Evolutionary conservation across 2,888 invertebrate species (phyloP), one percentile per base, ranked within the genome.

Genomic region (Dorcus parallelipipedus): DNA sequence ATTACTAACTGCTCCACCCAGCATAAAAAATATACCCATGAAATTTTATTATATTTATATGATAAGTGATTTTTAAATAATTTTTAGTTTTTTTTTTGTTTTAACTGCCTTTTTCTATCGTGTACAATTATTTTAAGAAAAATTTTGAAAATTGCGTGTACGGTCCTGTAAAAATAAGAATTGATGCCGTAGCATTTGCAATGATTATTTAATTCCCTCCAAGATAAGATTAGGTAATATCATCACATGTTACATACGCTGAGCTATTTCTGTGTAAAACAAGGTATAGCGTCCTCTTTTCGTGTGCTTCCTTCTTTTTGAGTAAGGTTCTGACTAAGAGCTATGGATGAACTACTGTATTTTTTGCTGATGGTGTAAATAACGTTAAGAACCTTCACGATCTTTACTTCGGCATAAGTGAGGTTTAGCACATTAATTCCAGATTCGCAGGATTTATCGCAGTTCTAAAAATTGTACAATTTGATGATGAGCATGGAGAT

Each of bases 341-440:
- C 48, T 54, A 52, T 20, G 54, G 26, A 43, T 33, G 26, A 33
- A 33, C 7, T 33, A 58, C 6, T 54, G 26, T 47, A 52, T 41
- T 52, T 47, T 20, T 20, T 20, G 59, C 59, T 52, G 59, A 58
- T 51, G 59, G 52, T 59, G 59, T 59, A 59, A 48, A 59, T 59
- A 59, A 45, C 53, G 54, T 33, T 59, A 59, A 51, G 48, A 52
- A 56, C 54, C 55, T 59, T 59, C 55, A 55, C 54, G 45, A 57
- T 39, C 52, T 48, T 57, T 40, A 38, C 40, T 53, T 58, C 49
- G 49, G 41, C 49, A 43, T 58, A 53, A 38, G 23, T 45, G n/a
- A 45, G 23, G 45, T 39, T 51, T 50, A 33, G 52, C 52, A 49
- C 52, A 47, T 48, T 57, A 47, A 57, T 52, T 57, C 49, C 47